Base-by-base conservation (phyloP, 2,113 vertebrate species). In the Planiliza haematocheilus region DNA sequence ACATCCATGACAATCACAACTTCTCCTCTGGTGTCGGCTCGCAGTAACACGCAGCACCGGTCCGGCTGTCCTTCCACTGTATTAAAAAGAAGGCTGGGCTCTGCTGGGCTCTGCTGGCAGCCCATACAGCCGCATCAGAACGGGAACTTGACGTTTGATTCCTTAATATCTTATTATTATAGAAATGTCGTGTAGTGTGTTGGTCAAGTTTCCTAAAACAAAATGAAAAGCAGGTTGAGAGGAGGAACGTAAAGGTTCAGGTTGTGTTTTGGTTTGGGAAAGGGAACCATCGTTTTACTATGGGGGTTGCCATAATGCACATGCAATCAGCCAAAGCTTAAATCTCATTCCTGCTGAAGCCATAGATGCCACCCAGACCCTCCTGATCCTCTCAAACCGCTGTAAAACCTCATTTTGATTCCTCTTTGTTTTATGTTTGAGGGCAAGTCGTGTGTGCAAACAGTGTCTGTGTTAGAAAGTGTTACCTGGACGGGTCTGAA, bases 271-370 rank as follows among this genome's bases (percentile, higher is more conserved):
- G 16, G 62, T 46, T 53, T 39, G 9, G 48, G 49, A 11, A 53
- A 20, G 49, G 17, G 20, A 4, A 34, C 13, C 17, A 20, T 13
- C 21, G 2, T 53, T n/a, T 34, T 45, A 41, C 70, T 57, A 24
- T 45, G 66, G 11, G 41, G 13, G 16, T 41, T 36, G 24, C 20
- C 70, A 62, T 74, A 61, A 58, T 79, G 58, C 56, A 79, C 80
- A 66, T 43, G 65, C 74, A 81, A 49, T 74, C 61, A 78, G 79
- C 85, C 83, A 88, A 81, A 86, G 72, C 64, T 74, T 80, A 18
- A 8, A 62, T 73, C 55, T 61, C 52, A 41, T 68, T 64, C 49
- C 57, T 57, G 69, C 62, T 77, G 16, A 85, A 85, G 77, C 87
- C 87, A 84, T 84, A 82, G 57, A 70, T 51, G 21, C 64, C 61